Evolutionary conservation across 2,113 vertebrate genomes (phyloP).

Genomic region (Notothenia coriiceps): DNA sequence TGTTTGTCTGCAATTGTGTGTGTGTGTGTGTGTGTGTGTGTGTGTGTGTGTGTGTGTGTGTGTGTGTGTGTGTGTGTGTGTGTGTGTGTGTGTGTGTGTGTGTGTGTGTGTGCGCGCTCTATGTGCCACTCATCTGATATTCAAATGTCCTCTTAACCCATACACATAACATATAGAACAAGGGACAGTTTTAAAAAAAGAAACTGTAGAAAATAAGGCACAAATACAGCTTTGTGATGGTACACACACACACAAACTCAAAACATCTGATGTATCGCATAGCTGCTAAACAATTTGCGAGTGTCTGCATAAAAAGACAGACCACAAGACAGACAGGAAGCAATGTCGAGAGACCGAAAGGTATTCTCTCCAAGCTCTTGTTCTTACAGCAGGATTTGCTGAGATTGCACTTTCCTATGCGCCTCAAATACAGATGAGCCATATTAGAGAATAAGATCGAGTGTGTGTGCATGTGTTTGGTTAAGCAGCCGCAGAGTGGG

Average conservation of each 20-base stretch:
- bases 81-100: constrained; percentile 12
- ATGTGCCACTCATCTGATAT: constrained; percentile 43
- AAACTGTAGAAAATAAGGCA: constrained; percentile 8
- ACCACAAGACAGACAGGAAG: constrained; percentile 11
- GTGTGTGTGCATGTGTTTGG: constrained; percentile 16
- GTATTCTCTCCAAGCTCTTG: constrained; percentile 51
- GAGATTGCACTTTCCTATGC: constrained; percentile 52
- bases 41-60: constrained; percentile 14
- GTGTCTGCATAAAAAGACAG: not conserved
- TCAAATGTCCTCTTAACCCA: constrained; percentile 60
- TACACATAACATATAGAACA: not conserved
- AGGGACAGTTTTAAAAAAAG: constrained; percentile 17
- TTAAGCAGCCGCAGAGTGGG: constrained; percentile 53
- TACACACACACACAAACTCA: constrained; percentile 3
- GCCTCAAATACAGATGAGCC: constrained; percentile 20
- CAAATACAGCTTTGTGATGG: not conserved
- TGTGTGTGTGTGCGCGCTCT: constrained; percentile 9
- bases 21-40: constrained; percentile 1
- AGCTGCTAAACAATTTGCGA: constrained; percentile 23
- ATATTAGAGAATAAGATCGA: constrained; percentile 25
- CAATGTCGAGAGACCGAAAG: constrained; percentile 6
- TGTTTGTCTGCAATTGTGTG: constrained; percentile 31
- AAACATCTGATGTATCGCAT: constrained; percentile 23
- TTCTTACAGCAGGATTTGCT: constrained; percentile 55
- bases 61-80: constrained; percentile 23